A percentile compares a stretch with the other conserved stretches of the same genome.
These are phyloP conservation scores for Glaucomys volans DNA, from an alignment of 2,113 vertebrate species.

Conservation along the genomic window DNA sequence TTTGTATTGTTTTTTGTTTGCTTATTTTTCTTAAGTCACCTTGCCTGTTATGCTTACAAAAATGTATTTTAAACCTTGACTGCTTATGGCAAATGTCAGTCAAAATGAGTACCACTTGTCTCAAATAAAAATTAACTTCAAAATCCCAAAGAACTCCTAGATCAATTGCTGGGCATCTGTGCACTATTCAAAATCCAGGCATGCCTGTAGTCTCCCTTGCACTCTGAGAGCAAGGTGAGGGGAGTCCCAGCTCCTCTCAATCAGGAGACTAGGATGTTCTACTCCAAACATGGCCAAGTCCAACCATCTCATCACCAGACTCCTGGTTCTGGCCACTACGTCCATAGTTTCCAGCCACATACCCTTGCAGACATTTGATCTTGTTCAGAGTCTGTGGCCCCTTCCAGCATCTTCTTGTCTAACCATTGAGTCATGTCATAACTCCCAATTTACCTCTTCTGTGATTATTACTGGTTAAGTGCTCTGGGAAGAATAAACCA, in stretches of 20 bases:
- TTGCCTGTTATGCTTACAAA: neutral
- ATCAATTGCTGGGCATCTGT: neutral
- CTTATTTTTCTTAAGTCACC: neutral
- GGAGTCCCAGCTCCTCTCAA: neutral
- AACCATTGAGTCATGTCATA: neutral
- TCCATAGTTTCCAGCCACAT: neutral
- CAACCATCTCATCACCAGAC: neutral
- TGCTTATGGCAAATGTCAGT: neutral
- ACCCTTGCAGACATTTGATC: neutral
- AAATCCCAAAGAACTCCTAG: neutral
- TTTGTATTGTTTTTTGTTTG: neutral
- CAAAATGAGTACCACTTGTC: neutral
- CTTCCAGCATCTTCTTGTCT: neutral
- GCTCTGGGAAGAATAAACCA: neutral
- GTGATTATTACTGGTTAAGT: neutral
- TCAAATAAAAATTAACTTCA: neutral
- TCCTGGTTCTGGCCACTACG: neutral
- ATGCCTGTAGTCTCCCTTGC: neutral
- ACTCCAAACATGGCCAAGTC: neutral
- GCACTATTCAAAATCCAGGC: too few species aligned
- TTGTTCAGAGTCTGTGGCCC: neutral
- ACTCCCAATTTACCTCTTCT: neutral
- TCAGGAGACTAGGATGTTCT: neutral
- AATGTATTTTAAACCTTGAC: neutral
- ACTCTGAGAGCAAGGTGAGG: too few species aligned